Conservation (phyloP, 1,140 invertebrate genomes). For the Zaprionus gabonicus region DNA sequence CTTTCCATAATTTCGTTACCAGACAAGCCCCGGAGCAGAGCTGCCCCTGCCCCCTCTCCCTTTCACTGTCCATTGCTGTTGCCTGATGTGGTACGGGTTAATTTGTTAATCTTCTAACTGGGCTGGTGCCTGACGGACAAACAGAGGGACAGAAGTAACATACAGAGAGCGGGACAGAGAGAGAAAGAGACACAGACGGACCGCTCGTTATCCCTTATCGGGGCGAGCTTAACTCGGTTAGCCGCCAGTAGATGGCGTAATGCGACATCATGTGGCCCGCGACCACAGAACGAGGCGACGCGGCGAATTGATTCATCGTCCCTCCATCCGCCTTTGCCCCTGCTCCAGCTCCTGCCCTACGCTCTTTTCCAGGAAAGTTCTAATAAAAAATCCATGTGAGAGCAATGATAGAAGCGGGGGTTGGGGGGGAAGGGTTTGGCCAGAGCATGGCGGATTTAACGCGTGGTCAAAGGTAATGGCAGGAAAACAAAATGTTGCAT, state of each 20-base stretch:
- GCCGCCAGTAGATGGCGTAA: conserved; percentile 32
- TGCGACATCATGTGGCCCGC: conserved; percentile 17
- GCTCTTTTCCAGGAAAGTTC: background rate
- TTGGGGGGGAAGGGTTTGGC: background rate
- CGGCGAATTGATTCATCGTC: conserved; percentile 37
- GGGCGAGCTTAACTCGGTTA: conserved; percentile 34
- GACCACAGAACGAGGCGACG: conserved; percentile 20
- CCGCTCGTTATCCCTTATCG: conserved; percentile 8
- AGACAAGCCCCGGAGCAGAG: background rate
- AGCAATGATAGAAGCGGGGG: too few species aligned
- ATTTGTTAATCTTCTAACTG: conserved; percentile 19
- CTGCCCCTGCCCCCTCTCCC: background rate
- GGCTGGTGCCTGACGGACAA: background rate
- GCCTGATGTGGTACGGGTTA: conserved; percentile 19
- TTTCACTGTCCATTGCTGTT: background rate
- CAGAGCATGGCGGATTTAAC: background rate
- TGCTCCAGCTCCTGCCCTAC: background rate
- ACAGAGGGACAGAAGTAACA: background rate
- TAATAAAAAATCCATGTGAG: conserved; percentile 17
- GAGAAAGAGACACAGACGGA: background rate
- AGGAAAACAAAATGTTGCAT: conserved; percentile 52
- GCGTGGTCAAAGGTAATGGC: conserved; percentile 42
- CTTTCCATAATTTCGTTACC: conserved; percentile 16
- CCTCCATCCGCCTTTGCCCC: background rate
- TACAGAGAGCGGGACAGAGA: background rate